Conservation (phyloP, 2,113 vertebrate genomes). For the Progne subis region DNA sequence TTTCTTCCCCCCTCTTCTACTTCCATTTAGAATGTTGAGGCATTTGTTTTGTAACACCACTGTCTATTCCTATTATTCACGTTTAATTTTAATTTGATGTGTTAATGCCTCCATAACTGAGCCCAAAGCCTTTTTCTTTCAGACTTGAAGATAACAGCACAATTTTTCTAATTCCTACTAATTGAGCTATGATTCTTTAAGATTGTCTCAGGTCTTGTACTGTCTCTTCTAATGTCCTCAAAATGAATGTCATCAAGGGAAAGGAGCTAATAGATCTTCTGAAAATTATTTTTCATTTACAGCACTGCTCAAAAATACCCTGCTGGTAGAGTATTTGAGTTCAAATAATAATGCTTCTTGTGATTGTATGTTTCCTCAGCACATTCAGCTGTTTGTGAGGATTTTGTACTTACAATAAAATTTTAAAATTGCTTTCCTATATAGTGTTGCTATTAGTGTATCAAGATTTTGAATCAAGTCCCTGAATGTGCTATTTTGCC, state of each 20-base stretch:
- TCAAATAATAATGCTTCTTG: neutral
- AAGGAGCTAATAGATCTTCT: neutral
- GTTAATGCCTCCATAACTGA: neutral
- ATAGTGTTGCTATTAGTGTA: neutral
- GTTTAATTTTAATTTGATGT: neutral
- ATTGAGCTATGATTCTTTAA: constrained; percentile 9
- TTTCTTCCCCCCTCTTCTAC: fast-evolving
- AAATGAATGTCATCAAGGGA: neutral
- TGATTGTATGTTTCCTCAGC: neutral
- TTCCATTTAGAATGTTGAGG: neutral
- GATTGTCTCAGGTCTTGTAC: neutral
- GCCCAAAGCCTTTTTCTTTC: neutral
- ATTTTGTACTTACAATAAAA: neutral
- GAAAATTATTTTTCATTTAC: neutral
- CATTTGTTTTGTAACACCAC: neutral
- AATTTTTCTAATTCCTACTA: constrained; percentile 11
- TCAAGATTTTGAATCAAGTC: neutral
- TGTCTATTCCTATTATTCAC: neutral
- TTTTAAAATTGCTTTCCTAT: neutral
- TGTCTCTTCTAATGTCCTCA: neutral
- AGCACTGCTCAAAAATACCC: neutral
- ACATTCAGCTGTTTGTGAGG: neutral
- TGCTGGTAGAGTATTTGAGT: neutral
- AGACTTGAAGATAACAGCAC: neutral
- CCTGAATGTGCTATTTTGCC: neutral